A percentile compares a stretch with the other conserved stretches of the same genome.
Conservation (phyloP, 1,140 invertebrate genomes). For the Zophobas atratus region DNA sequence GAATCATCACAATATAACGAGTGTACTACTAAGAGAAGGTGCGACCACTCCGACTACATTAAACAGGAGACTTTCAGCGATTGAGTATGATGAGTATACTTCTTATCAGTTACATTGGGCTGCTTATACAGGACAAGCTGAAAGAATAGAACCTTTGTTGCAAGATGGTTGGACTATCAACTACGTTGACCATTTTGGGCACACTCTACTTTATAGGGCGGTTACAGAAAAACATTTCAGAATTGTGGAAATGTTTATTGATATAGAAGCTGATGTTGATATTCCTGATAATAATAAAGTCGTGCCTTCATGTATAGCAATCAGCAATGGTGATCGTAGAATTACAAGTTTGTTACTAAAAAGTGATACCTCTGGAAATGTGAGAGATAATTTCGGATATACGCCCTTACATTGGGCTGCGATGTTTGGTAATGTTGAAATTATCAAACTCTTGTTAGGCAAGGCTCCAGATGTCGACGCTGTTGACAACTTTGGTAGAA, state of each 20-base stretch:
- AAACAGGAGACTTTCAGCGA: not conserved
- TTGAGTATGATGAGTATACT: not conserved
- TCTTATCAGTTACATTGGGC: not conserved
- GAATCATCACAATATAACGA: not conserved
- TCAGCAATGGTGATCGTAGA: not conserved
- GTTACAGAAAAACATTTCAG: not conserved
- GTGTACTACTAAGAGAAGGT: not conserved
- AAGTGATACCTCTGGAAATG: not conserved
- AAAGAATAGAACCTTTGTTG: not conserved
- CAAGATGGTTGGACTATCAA: not conserved
- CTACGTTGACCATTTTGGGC: not conserved
- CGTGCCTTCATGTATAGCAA: not conserved
- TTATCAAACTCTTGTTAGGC: not conserved
- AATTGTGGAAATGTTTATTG: not conserved
- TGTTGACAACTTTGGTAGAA: not conserved
- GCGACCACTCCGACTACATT: not conserved
- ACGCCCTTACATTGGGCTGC: conserved; percentile 9
- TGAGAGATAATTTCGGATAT: conserved; percentile 5
- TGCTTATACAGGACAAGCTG: not conserved
- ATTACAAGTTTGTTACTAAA: not conserved
- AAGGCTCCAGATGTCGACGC: conserved; percentile 9
- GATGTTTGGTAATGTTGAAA: not conserved
- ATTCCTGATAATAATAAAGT: conserved; percentile 9
- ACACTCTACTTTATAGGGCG: not conserved
- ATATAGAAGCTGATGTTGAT: not conserved